These are phyloP conservation scores for Ochotona curzoniae DNA, from an alignment of 2,113 vertebrate genomes.

Conservation along the genomic window DNA sequence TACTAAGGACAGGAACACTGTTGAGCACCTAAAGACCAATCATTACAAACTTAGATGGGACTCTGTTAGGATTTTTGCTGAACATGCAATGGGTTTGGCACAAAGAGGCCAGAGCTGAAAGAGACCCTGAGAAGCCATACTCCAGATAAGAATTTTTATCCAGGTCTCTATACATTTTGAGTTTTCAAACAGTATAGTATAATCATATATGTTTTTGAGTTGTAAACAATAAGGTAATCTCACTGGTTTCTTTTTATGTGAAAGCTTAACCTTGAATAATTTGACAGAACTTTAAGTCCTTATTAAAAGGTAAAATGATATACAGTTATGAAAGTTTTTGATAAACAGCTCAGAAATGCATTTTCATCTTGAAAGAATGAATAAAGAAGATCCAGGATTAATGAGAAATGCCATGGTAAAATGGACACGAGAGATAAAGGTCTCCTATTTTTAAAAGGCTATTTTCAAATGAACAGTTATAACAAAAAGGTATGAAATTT, in stretches of 20 bases:
- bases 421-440: constrained; percentile 38
- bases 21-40: neutral
- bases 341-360: neutral
- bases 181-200: neutral
- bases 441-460: constrained; percentile 58
- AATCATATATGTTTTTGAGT: too few relatives aligned
- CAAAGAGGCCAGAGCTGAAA: neutral
- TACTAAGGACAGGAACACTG: neutral
- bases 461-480: constrained; percentile 24
- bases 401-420: constrained; percentile 61
- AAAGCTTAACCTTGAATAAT: neutral
- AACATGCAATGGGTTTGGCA: neutral
- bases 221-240: too few relatives aligned
- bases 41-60: neutral
- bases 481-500: constrained; percentile 33
- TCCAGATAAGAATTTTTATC: neutral
- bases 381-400: constrained; percentile 17
- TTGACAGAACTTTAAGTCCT: neutral
- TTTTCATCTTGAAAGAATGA: neutral
- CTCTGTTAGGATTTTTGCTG: neutral
- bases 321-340: neutral
- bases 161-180: neutral
- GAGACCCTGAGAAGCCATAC: neutral
- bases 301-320: constrained; percentile 39
- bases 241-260: neutral